Base-by-base conservation (phyloP, 1,140 invertebrate genomes). In the Scaptomyza graminum region DNA sequence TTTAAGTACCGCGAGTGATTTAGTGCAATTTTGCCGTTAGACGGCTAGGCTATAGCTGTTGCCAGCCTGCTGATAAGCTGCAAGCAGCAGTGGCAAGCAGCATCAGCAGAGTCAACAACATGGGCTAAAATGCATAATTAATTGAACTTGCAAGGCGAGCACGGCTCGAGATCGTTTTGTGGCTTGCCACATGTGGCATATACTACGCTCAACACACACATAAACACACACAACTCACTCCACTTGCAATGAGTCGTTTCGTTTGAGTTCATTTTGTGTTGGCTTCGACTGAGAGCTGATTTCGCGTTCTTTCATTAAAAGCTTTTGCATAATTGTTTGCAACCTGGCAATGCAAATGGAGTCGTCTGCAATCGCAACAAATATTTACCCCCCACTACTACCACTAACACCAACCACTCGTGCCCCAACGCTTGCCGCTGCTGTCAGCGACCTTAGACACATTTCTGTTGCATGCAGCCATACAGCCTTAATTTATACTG, bases 1-100 rank as follows among this genome's bases (percentile, higher is more conserved):
- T 83, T 83, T 88, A 88, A 88, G 84, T 89, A 88, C 83, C 76
- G 79, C 79, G 68, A 81, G 83, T 88, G 83, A 88, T 88, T 89
- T 88, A 88, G 83, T 88, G 83, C 79, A 76, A 61, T 50, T 49
- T 62, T 83, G 78, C 83, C 83, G 83, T 88, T 85, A 85, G 74
- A 49, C 70, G 18, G 46, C 47, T 54, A 50, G 31, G 56, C 54
- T 60, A 64, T 44, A 54, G 11, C 25, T 46, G 28, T 31, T 49
- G 56, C 25, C 49, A 47, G 64, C 50, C 49, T 44, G 39, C 60
- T 79, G 82, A 88, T 88, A 88, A 18, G 31, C 28, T 62, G 47
- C 66, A 60, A 62, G 66, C 9, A 49, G 60, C 54, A 43, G 72
- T 43, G 54, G 25, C 47, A 44, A 44, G 22, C 57, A 52, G 44